These are phyloP conservation scores for Sandelia bainsii DNA, from an alignment of 2,797 vertebrate genomes.

Conservation along the genomic window DNA sequence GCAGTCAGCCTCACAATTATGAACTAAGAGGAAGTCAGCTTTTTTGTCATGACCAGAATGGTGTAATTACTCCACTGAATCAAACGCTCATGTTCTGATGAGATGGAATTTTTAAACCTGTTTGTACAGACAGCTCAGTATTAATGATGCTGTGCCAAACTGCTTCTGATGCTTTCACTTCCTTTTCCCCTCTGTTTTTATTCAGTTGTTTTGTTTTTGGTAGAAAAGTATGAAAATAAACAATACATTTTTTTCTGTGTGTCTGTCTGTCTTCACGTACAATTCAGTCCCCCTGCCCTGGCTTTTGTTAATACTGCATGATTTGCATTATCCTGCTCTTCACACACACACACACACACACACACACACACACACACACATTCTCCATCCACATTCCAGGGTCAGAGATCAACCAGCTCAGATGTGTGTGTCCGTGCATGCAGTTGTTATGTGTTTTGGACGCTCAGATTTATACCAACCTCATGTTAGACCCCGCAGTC, in stretches of 20 bases:
- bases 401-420: constrained; percentile 78
- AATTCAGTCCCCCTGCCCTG: constrained; percentile 38
- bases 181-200: constrained; percentile 6
- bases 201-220: constrained; percentile 13
- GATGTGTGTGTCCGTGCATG: constrained; percentile 62
- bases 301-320: constrained; percentile 73
- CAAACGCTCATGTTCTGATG: constrained; percentile 23
- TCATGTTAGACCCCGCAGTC: constrained; percentile 82
- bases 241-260: constrained; percentile 8
- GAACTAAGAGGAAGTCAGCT: constrained; percentile 22
- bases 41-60: constrained; percentile 7
- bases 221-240: constrained; percentile 12
- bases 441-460: constrained; percentile 67
- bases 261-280: neutral
- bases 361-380: constrained; percentile 24
- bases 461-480: constrained; percentile 81
- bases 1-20: constrained; percentile 1
- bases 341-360: constrained; percentile 29
- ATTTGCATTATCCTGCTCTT: constrained; percentile 74
- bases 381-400: constrained; percentile 58
- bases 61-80: constrained; percentile 22
- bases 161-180: constrained; percentile 15
- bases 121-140: constrained; percentile 1
- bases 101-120: constrained; percentile 12
- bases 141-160: constrained; percentile 8